Base-by-base conservation (phyloP, 2,797 vertebrate genomes). In the Pelobates cultripes region DNA sequence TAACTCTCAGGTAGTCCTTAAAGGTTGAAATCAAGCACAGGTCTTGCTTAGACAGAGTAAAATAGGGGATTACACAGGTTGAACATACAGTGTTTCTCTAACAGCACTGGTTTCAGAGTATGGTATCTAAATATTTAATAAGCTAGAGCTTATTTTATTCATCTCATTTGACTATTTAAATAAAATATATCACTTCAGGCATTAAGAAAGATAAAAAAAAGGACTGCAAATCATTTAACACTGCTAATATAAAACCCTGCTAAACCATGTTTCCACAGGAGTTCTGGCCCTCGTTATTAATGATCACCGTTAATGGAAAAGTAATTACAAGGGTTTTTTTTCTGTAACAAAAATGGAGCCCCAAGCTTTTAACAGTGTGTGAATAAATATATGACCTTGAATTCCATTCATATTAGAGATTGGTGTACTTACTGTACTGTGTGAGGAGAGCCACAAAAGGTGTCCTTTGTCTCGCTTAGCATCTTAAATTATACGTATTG, bases 141-240 rank as follows among this genome's bases (percentile, higher is more conserved):
- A 12, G 15, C 63, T 41, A n/a, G 79, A 85, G 77, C 61, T 71
- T 51, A 43, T 69, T 55, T 66, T 53, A 71, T 55, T 70, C 67
- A 61, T 78, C 76, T 78, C 71, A 45, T 74, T 79, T 79, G 41
- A 14, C 83, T 70, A 81, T 86, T 85, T 87, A 73, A 90, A 84
- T 89, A 88, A 83, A 78, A 83, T 74, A 51, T 84, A 41, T 86
- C 28, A 77, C 57, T 88, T 77, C 4, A 47, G 82, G 76, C 69
- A 51, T 51, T 51, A 64, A 53, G 83, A 85, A 83, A 81, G n/a
- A 70, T 57, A n/a, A 80, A 80, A 63, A 44, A 64, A 47, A 57
- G 75, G 69, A 43, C 45, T 79, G 72, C 45, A 70, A 71, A 67
- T 51, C 68, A 66, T 85, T 88, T 85, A 68, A 47, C 1, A 0